phyloP scores from a whole-genome alignment of 2,888 invertebrate genomes.

The Drosophila antonietae region DNA sequence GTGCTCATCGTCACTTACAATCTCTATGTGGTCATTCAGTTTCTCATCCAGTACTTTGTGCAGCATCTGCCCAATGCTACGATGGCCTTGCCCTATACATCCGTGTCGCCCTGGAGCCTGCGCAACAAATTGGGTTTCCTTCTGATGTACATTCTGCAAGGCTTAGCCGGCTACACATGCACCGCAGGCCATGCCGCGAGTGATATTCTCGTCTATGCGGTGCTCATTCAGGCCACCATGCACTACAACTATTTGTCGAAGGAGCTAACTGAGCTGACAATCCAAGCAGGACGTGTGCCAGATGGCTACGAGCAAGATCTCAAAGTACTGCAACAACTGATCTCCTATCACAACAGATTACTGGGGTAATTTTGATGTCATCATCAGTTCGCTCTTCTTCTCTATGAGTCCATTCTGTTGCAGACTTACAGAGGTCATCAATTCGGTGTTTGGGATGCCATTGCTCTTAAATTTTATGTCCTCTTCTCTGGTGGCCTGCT shows the following conservation, averaged over 20 bases:
- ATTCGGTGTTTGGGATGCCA: slow-evolving; percentile 78
- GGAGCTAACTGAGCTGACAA: slow-evolving; percentile 34
- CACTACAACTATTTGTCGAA: slow-evolving; percentile 75
- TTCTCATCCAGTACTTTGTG: slow-evolving; percentile 41
- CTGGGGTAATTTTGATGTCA: slow-evolving; percentile 29
- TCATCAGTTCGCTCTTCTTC: no score
- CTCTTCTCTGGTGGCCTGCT: slow-evolving; percentile 80
- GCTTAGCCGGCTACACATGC: slow-evolving; percentile 69
- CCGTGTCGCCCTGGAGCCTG: slow-evolving; percentile 70
- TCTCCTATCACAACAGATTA: slow-evolving; percentile 51
- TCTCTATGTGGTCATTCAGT: slow-evolving; percentile 58
- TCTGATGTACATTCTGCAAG: slow-evolving; percentile 59
- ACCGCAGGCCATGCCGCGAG: slow-evolving; percentile 71
- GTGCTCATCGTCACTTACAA: slow-evolving; percentile 75
- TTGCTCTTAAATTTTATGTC: slow-evolving; percentile 77
- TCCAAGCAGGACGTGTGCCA: background rate
- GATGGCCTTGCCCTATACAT: slow-evolving; percentile 64
- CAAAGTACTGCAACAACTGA: slow-evolving; percentile 20
- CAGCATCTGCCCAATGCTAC: slow-evolving; percentile 34
- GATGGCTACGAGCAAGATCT: slow-evolving; percentile 27
- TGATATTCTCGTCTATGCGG: slow-evolving; percentile 76
- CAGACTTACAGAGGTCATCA: slow-evolving; percentile 67
- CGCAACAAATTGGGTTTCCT: slow-evolving; percentile 53
- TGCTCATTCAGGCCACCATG: slow-evolving; percentile 79
- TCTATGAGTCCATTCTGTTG: no score